Base-by-base conservation (phyloP, 2,797 vertebrate genomes). In the Sebastes melanostomus region DNA sequence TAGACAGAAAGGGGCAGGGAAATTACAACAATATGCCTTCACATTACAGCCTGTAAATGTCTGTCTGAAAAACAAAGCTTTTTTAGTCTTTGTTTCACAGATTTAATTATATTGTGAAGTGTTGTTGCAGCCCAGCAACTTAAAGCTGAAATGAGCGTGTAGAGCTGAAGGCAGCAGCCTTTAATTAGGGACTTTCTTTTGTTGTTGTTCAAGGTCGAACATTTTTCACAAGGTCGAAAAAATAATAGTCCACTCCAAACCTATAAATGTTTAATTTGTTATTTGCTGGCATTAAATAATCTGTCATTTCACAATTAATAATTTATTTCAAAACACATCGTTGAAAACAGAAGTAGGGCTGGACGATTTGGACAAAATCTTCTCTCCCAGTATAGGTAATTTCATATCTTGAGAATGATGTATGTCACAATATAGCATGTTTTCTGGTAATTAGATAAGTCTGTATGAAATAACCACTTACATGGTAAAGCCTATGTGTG, bases 81-180 rank as follows among this genome's bases (percentile, higher is more conserved):
- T 76, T 76, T 75, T 50, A 42, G 13, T 80, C 42, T 85, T 82
- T 71, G 29, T 77, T 69, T 36, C 14, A 66, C 10, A 59, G 8
- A 30, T 78, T 81, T 75, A 80, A 70, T 72, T 77, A 30, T 80
- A 72, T 59, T 60, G 58, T 72, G 3, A 80, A 84, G 75, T 72
- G 56, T 75, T 77, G 27, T 62, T 29, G 38, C 38, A 75, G 77
- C 67, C 52, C 27, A 29, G 61, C 46, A 59, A 66, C 69, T 67
- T 69, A 10, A 78, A 72, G 52, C 78, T 81, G 55, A 81, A 81
- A 78, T 80, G 32, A 61, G 55, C 52, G 8, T 76, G 71, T 50
- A 18, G 36, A 61, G 27, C 36, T 56, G 36, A 63, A 80, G 16
- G 27, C 18, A 25, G 72, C 30, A 77, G 46, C 25, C 68, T 87